Conservation (phyloP, 1,140 invertebrate genomes). For the Drosophila virilis region DNA sequence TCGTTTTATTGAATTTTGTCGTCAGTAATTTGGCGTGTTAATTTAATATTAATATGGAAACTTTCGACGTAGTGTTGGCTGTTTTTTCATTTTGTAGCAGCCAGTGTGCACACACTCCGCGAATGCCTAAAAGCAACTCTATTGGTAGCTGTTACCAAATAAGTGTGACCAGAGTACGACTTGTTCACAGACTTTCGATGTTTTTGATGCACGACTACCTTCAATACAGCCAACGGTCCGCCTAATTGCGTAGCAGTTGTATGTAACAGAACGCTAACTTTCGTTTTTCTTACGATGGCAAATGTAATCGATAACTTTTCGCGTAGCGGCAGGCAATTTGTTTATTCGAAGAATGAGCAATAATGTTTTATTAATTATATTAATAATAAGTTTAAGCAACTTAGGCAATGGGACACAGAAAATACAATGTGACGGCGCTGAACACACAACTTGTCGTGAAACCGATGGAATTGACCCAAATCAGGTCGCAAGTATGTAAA, state of each 20-base stretch:
- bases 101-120: constrained; percentile 79
- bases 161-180: constrained; percentile 16
- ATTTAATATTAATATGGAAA: constrained; percentile 61
- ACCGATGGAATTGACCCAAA: neutral
- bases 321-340: constrained; percentile 29
- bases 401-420: constrained; percentile 1
- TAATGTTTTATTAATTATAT: constrained; percentile 39
- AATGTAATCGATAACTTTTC: constrained; percentile 11
- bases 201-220: neutral
- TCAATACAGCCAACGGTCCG: neutral
- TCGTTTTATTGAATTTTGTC: constrained; percentile 56
- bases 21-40: constrained; percentile 63
- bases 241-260: constrained; percentile 14
- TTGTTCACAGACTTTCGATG: no score
- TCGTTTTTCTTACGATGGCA: neutral
- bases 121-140: constrained; percentile 39
- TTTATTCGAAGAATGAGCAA: constrained; percentile 50
- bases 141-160: constrained; percentile 32
- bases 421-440: constrained; percentile 10
- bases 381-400: constrained; percentile 34
- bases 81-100: constrained; percentile 36
- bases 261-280: neutral
- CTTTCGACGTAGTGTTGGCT: constrained; percentile 77
- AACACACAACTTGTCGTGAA: neutral
- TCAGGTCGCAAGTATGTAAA: constrained; percentile 34